phyloP scores from a whole-genome alignment of 2,797 vertebrate genomes.

The Circus cinereus region DNA sequence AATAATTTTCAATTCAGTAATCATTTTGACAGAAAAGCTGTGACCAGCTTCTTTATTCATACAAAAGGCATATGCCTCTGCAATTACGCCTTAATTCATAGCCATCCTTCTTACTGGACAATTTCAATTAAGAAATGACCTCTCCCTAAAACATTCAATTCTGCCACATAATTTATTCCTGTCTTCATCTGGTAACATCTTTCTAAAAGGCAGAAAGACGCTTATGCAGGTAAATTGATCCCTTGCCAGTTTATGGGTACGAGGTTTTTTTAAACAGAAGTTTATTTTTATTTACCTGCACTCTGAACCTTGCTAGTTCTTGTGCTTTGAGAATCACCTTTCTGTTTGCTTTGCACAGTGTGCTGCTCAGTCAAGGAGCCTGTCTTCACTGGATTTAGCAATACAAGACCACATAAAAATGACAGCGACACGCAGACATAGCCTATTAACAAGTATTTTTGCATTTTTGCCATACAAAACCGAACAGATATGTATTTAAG shows the following conservation, averaged over 20 bases:
- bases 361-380: not conserved
- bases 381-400: not conserved
- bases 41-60: not conserved
- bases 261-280: not conserved
- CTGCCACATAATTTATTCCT: not conserved
- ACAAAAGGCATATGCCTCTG: not conserved
- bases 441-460: not conserved
- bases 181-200: not conserved
- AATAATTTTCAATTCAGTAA: not conserved
- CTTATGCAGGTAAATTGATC: not conserved
- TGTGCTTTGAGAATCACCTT: not conserved
- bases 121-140: slow-evolving; percentile 44
- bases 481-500: not conserved
- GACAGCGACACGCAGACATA: not conserved
- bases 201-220: not conserved
- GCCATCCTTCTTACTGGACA: slow-evolving; percentile 19
- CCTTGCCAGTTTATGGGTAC: not conserved
- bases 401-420: not conserved
- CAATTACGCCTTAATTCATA: not conserved
- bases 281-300: not conserved
- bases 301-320: not conserved
- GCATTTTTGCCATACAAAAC: not conserved
- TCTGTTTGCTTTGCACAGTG: not conserved
- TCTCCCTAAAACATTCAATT: not conserved
- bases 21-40: slow-evolving; percentile 9